Percentiles rank a stretch among this genome's conserved stretches.
These are phyloP conservation scores for Centrocercus urophasianus DNA, from an alignment of 2,113 vertebrate genomes.

Conservation along the genomic window DNA sequence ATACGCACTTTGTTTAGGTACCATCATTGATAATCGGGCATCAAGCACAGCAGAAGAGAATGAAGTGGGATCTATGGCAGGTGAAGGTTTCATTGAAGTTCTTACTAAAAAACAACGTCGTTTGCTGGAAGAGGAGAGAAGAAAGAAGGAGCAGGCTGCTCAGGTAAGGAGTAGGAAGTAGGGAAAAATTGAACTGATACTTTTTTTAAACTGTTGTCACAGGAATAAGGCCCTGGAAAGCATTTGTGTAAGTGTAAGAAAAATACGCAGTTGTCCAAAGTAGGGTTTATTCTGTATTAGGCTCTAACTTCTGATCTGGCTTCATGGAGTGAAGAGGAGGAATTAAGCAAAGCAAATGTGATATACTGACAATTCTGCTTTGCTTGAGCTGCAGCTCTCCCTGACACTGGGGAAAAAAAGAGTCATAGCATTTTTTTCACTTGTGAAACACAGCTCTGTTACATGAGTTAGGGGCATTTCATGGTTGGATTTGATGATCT, in stretches of 20 bases:
- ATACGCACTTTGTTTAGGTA: slow-evolving; percentile 46
- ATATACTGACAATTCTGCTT: neutral
- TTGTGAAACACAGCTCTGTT: neutral
- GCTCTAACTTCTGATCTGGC: neutral
- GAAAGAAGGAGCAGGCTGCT: slow-evolving; percentile 91
- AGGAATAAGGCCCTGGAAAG: neutral
- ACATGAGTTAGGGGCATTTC: neutral
- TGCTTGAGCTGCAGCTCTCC: neutral
- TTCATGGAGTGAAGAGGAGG: neutral
- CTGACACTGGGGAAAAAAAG: neutral
- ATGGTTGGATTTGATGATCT: too few relatives aligned
- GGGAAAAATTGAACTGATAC: neutral
- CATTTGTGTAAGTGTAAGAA: neutral
- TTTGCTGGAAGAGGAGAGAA: slow-evolving; percentile 91
- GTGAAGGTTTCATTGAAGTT: slow-evolving; percentile 91
- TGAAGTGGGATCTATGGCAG: slow-evolving; percentile 78
- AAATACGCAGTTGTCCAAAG: neutral
- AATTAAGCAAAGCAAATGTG: neutral
- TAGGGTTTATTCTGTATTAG: neutral
- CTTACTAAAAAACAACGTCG: slow-evolving; percentile 95
- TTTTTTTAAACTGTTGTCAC: neutral
- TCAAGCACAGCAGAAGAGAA: slow-evolving; percentile 79
- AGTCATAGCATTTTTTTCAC: neutral
- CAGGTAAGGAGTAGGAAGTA: slow-evolving; percentile 75
- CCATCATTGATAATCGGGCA: slow-evolving; percentile 74